phyloP scores from a whole-genome alignment of 2,888 invertebrate species.

The Dascillus cervinus region DNA sequence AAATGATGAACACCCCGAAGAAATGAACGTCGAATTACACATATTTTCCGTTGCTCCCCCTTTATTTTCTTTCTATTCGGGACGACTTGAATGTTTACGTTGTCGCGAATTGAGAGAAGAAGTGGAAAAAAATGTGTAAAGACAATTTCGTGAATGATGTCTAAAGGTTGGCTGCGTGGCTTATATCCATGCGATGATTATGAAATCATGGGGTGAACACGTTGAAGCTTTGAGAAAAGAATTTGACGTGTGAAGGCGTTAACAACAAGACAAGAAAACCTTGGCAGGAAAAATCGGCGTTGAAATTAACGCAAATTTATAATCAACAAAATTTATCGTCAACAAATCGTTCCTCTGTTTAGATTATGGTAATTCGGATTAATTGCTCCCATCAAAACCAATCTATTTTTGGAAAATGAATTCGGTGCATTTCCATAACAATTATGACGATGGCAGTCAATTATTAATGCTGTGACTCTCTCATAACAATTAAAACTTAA shows the following conservation, averaged over 20 bases:
- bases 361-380: no score
- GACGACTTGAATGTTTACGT: conserved; percentile 34
- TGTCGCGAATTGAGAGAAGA: conserved; percentile 17
- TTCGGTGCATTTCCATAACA: no score
- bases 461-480: no score
- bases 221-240: conserved; percentile 11
- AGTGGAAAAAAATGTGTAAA: conserved; percentile 18
- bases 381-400: no score
- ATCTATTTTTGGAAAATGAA: no score
- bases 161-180: conserved; percentile 24
- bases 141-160: conserved; percentile 34
- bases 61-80: conserved; percentile 39
- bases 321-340: no score
- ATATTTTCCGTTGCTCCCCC: conserved; percentile 28
- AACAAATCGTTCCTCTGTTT: no score
- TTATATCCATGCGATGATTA: conserved; percentile 27
- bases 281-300: no score
- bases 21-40: conserved; percentile 27
- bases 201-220: conserved; percentile 24
- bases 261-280: no score
- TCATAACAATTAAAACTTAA: no score
- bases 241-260: conserved; percentile 15
- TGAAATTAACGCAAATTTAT: no score
- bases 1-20: conserved; percentile 26
- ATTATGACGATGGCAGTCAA: no score